Base-by-base conservation (phyloP, 1,140 invertebrate genomes). In the Drosophila prosaltans region DNA sequence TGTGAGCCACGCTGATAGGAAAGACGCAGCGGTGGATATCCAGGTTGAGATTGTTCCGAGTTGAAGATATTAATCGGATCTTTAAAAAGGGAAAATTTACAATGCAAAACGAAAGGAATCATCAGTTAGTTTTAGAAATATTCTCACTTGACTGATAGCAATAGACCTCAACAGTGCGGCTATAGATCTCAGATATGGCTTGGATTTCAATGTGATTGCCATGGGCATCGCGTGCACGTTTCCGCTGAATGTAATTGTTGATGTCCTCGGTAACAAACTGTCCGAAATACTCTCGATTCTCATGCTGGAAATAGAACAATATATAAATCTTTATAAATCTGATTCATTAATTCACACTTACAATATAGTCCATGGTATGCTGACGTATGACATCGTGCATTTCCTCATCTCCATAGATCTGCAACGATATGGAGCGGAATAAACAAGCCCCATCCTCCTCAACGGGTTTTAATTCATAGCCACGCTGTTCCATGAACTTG, bases 141-240 rank as follows among this genome's bases (percentile, higher is more conserved):
- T 45, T 85, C 92, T 90, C 92, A 97, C 96, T 95, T 88, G 95
- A 94, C 82, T 95, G 95, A 90, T 98, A 98, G 90, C 97, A 97
- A 92, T 97, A 98, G 4, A 98, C 96, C 93, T 98, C 97, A 72
- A 98, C 96, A n/a, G 96, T 96, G 75, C 97, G 94, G 93, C 97
- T 98, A 91, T 97, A 98, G 93, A 98, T 95, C 94, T 98, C 97
- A 74, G 96, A 97, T 93, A 98, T 95, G 30, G 97, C 97, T 93
- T 98, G 97, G 91, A 98, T 97, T 93, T 98, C 97, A 78, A 98
- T 95, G 92, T 98, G 97, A 93, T 98, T 98, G 43, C 97, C 97
- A 93, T 98, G 97, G 54, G 96, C 96, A 92, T 95, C 95, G 72
- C 96, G 95, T 67, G 94, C 93, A 7, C 96, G 93, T 93, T 97